phyloP scores from a whole-genome alignment of 2,113 vertebrate species.

The Dasypus novemcinctus region DNA sequence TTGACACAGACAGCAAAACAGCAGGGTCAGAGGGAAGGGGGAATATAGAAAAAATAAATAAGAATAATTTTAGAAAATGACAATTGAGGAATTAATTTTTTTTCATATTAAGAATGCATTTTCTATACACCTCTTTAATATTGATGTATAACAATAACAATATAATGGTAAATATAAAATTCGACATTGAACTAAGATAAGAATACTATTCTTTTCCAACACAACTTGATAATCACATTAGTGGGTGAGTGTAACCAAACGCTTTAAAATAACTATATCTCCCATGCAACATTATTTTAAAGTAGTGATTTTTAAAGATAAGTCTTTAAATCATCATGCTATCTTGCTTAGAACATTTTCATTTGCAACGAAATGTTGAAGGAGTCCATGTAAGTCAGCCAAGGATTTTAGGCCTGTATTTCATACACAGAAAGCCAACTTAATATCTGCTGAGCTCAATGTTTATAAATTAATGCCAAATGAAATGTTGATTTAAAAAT shows the following conservation, averaged over 20 bases:
- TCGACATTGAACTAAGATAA: slow-evolving; percentile 62
- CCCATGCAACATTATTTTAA: not conserved
- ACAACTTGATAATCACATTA: slow-evolving; percentile 58
- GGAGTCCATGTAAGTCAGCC: not conserved
- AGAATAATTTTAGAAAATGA: slow-evolving; percentile 63
- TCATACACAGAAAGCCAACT: not conserved
- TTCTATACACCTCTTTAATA: slow-evolving; percentile 67
- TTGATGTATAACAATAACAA: not conserved
- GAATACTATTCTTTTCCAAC: slow-evolving; percentile 27
- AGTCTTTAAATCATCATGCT: not conserved
- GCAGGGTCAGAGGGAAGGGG: no score
- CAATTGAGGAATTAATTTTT: slow-evolving; percentile 70
- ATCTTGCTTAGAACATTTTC: slow-evolving; percentile 38
- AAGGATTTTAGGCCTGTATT: not conserved
- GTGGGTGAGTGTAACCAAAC: slow-evolving; percentile 43
- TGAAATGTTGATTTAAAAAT: slow-evolving; percentile 11
- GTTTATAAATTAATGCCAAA: slow-evolving; percentile 32
- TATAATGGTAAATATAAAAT: slow-evolving; percentile 54
- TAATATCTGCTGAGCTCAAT: slow-evolving; percentile 4
- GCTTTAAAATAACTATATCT: not conserved
- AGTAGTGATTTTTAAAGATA: not conserved
- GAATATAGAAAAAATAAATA: no score
- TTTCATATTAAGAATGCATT: slow-evolving; percentile 66
- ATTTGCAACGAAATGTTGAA: not conserved
- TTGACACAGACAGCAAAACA: no score